Percentiles rank a stretch among this genome's conserved stretches.
These are phyloP conservation scores for Nebria salina DNA, from an alignment of 2,888 invertebrate genomes.

Conservation along the genomic window DNA sequence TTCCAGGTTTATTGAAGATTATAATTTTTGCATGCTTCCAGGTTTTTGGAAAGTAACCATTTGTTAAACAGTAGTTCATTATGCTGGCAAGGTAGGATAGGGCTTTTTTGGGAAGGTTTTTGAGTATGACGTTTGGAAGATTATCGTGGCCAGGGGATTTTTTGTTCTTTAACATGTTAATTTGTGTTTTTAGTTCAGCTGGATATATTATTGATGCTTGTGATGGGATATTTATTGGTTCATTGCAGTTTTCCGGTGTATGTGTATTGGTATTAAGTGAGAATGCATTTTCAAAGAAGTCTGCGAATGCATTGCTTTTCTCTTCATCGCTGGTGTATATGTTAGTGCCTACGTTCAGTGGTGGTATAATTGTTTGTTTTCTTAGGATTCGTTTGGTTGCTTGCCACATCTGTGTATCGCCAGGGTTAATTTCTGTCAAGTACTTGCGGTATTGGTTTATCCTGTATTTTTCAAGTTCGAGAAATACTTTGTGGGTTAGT, in stretches of 20 bases:
- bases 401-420: slow-evolving; percentile 36
- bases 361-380: slow-evolving; percentile 33
- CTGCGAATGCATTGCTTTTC: slow-evolving; percentile 38
- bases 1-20: not conserved
- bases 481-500: slow-evolving; percentile 35
- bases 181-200: slow-evolving; percentile 3
- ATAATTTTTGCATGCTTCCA: slow-evolving; percentile 49
- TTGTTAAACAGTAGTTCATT: slow-evolving; percentile 2
- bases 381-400: slow-evolving; percentile 33
- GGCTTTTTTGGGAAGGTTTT: slow-evolving; percentile 48
- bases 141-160: slow-evolving; percentile 41
- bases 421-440: slow-evolving; percentile 28
- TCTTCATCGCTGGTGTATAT: slow-evolving; percentile 29
- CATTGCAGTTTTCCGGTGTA: too few species aligned
- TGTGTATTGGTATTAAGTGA: not conserved
- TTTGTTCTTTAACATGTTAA: slow-evolving; percentile 28
- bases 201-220: not conserved
- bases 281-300: slow-evolving; percentile 29
- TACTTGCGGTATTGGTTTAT: slow-evolving; percentile 31
- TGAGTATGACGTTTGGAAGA: slow-evolving; percentile 46
- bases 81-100: not conserved
- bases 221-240: too few species aligned
- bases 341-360: slow-evolving; percentile 27
- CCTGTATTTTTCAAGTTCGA: slow-evolving; percentile 28
- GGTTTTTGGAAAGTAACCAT: slow-evolving; percentile 49